Evolutionary conservation across 2,113 vertebrate genomes (phyloP).

Genomic region (Sinocyclocheilus anophthalmus): DNA sequence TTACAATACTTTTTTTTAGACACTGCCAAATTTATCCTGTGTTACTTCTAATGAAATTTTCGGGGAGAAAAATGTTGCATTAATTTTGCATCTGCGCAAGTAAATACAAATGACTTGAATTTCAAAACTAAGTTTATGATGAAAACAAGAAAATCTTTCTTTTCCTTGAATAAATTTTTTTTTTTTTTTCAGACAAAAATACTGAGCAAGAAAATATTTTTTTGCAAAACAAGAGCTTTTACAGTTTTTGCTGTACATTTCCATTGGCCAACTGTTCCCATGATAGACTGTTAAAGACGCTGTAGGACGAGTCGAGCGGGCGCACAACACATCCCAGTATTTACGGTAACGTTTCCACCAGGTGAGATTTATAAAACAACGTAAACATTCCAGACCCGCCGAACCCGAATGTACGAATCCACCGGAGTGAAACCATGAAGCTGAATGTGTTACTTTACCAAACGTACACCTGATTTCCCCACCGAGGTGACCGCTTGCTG

Average conservation of each 20-base stretch:
- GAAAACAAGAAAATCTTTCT: too few relatives aligned
- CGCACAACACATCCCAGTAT: not conserved
- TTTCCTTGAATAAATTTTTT: too few relatives aligned
- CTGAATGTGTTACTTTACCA: not conserved
- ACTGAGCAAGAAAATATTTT: not conserved
- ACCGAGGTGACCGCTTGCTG: not conserved
- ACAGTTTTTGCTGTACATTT: not conserved
- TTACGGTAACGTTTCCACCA: too few relatives aligned
- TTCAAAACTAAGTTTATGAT: too few relatives aligned
- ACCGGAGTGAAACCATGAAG: not conserved
- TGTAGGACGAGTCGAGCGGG: not conserved
- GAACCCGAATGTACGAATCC: constrained; percentile 25
- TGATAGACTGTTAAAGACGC: constrained; percentile 34
- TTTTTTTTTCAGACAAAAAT: not conserved
- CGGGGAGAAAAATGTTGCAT: too few relatives aligned
- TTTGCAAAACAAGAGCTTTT: not conserved
- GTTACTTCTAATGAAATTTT: too few relatives aligned
- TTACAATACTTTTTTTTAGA: too few relatives aligned
- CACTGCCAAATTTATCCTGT: too few relatives aligned
- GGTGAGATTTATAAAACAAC: not conserved
- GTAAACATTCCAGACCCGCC: constrained; percentile 24
- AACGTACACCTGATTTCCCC: too few relatives aligned
- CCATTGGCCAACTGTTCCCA: not conserved
- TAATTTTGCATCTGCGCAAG: too few relatives aligned
- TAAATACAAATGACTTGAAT: too few relatives aligned